phyloP scores from a whole-genome alignment of 2,888 invertebrate genomes.

The Koerneria pararmatus region DNA sequence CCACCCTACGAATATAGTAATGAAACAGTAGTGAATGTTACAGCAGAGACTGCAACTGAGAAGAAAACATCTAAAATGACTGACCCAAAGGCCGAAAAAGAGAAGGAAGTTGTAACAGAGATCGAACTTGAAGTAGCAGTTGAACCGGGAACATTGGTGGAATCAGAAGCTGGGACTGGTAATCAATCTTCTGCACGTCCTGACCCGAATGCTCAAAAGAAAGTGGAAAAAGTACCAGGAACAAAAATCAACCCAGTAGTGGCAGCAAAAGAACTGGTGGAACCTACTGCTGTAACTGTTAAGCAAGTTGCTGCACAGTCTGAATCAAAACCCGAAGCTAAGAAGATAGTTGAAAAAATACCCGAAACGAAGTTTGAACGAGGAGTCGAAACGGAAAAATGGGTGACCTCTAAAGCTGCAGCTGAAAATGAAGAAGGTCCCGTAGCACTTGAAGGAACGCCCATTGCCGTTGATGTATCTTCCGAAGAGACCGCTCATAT shows the following conservation, averaged over 20 bases:
- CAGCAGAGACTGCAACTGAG: too few species aligned
- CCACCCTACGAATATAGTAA: too few species aligned
- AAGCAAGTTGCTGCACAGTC: slow-evolving; percentile 20
- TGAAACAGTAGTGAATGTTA: too few species aligned
- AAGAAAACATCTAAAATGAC: too few species aligned
- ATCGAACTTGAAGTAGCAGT: background rate
- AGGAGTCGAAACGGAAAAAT: too few species aligned
- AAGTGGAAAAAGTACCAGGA: slow-evolving; percentile 15
- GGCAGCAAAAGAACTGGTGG: slow-evolving; percentile 1
- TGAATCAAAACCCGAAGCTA: slow-evolving; percentile 5
- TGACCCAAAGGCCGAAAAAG: background rate
- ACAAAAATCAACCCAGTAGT: slow-evolving; percentile 1
- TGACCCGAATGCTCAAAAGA: slow-evolving; percentile 16
- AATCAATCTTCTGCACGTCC: slow-evolving; percentile 9
- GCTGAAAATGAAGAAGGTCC: slow-evolving; percentile 1
- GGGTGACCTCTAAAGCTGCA: slow-evolving; percentile 7
- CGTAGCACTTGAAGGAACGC: too few species aligned
- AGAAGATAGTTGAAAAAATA: slow-evolving; percentile 17
- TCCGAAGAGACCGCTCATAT: background rate
- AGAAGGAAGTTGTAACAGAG: background rate
- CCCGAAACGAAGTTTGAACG: background rate
- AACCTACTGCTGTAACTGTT: slow-evolving; percentile 9
- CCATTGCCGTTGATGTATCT: too few species aligned
- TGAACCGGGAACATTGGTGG: background rate
- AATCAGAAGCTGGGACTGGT: background rate